Conservation (phyloP, 2,888 invertebrate genomes). For the Phengaris alcon region DNA sequence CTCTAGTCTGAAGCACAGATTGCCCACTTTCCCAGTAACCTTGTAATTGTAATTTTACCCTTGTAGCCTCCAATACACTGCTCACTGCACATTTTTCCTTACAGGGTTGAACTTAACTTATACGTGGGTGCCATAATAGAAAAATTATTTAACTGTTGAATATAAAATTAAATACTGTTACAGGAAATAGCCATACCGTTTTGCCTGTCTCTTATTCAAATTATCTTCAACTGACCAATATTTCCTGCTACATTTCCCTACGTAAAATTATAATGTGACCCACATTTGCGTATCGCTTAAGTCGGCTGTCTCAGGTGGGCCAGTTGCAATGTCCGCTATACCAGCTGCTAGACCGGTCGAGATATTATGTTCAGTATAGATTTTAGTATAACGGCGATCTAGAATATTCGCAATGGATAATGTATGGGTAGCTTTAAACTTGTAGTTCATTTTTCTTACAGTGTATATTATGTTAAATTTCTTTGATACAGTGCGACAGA, state of each 20-base stretch:
- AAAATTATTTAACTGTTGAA: no score
- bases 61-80: no score
- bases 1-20: no score
- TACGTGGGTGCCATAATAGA: no score
- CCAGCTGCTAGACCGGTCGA: constrained; percentile 9
- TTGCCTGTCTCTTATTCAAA: constrained; percentile 43
- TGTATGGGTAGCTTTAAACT: not conserved
- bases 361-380: not conserved
- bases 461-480: no score
- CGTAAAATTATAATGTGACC: constrained; percentile 16
- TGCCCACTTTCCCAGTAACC: no score
- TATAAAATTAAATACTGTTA: no score
- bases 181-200: constrained; percentile 42
- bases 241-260: not conserved
- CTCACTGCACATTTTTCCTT: no score
- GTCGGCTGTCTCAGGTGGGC: constrained; percentile 59
- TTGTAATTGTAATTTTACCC: no score
- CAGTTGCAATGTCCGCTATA: constrained; percentile 49
- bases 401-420: not conserved
- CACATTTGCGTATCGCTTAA: constrained; percentile 10
- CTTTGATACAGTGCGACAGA: no score
- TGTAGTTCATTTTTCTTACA: not conserved
- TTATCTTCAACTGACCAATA: not conserved
- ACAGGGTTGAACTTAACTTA: no score
- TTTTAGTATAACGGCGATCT: constrained; percentile 17